Base-by-base conservation (phyloP, 2,888 invertebrate species). In the Cinara cedri region DNA sequence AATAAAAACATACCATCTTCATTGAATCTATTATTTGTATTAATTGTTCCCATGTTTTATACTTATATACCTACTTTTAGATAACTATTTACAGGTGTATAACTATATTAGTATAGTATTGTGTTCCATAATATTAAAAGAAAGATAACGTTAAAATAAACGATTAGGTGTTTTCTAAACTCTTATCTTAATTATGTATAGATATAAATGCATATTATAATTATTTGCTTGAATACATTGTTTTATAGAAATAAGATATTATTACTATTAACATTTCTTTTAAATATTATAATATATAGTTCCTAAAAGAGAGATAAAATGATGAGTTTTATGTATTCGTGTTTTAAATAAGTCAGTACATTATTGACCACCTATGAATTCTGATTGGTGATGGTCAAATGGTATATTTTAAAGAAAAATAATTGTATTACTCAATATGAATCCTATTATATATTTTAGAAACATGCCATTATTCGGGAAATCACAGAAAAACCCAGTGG, bases 401-500 rank as follows among this genome's bases (percentile, higher is more conserved):
- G 1, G 19, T 54, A 24, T 16, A n/a, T 13, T 42, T 19, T 55
- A 42, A 44, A n/a, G n/a, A n/a, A n/a, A 44, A 24, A 34, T 21
- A 51, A 11, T 34, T 51, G 3, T 26, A 11, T 21, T 21, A 10
- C 6, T 57, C 34, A n/a, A 24, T 16, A 65, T 75, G 74, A 75
- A 75, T 34, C 63, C 21, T 44, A 75, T 75, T 65, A 75, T 76
- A 57, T 66, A 76, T 70, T 78, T 70, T 51, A 78, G 78, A 78
- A 78, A 78, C 72, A 96, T 96, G 96, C 96, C 96, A 89, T 91
- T 98, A 87, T 98, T 98, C 90, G 97, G 97, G 87, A 97, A 96
- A 89, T 96, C 96, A 85, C 96, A 95, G 88, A 98, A 98, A 88
- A 96, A 94, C 88, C 98, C 98, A 85, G 94, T 95, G 86, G 99